A percentile compares a stretch with the other conserved stretches of the same genome.
Evolutionary conservation across 2,113 vertebrate genomes (phyloP).

Genomic region (Engraulis encrasicolus): DNA sequence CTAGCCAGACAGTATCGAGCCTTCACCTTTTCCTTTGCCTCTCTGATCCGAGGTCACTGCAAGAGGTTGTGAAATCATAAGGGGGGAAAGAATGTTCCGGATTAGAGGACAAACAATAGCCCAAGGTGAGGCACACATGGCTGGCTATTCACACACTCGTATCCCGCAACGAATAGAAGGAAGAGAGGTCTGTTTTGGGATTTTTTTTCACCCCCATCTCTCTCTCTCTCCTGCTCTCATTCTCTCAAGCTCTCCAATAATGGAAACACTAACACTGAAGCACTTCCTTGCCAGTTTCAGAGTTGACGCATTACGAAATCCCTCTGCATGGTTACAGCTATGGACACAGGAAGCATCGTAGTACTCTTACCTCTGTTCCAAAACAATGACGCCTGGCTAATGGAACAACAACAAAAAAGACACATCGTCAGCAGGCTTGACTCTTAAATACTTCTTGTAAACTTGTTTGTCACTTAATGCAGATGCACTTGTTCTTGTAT

Average conservation of each 20-base stretch:
- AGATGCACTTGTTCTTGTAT: not conserved
- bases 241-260: not conserved
- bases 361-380: not conserved
- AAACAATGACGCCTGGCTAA: not conserved
- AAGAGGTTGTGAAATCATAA: conserved; percentile 29
- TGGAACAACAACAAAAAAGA: too few species aligned
- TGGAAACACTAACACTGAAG: not conserved
- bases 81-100: conserved; percentile 41
- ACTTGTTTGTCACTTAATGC: not conserved
- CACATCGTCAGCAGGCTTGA: not conserved
- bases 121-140: conserved; percentile 26
- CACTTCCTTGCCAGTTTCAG: not conserved
- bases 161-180: conserved; percentile 33
- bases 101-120: conserved; percentile 42
- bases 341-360: not conserved
- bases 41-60: not conserved
- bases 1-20: conserved; percentile 24
- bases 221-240: not conserved
- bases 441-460: not conserved
- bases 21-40: conserved; percentile 43
- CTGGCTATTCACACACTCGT: conserved; percentile 18
- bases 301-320: not conserved
- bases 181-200: conserved; percentile 7
- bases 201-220: too few species aligned
- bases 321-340: not conserved